Percentiles rank a stretch among this genome's conserved stretches.
These are phyloP conservation scores for Drosophila saltans DNA, from an alignment of 1,140 invertebrate genomes.

Conservation along the genomic window DNA sequence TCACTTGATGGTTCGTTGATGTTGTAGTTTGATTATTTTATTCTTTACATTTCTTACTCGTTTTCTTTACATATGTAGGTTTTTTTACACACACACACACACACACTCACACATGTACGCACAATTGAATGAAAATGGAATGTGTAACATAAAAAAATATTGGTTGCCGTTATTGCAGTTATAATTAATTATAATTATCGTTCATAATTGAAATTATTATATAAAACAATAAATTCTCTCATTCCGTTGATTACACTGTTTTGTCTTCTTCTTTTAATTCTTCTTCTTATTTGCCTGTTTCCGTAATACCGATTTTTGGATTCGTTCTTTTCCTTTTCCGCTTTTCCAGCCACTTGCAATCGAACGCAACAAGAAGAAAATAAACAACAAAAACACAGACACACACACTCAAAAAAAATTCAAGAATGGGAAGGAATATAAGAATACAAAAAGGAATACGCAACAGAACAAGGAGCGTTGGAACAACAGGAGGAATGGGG, in stretches of 20 bases:
- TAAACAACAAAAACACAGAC: slow-evolving; percentile 5
- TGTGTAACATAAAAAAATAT: slow-evolving; percentile 65
- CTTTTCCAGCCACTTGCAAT: slow-evolving; percentile 8
- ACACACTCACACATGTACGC: slow-evolving; percentile 36
- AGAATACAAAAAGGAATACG: neutral
- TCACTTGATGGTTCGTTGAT: slow-evolving; percentile 29
- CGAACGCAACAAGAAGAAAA: slow-evolving; percentile 16
- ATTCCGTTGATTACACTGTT: neutral
- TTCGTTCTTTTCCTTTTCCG: slow-evolving; percentile 12
- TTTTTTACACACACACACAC: slow-evolving; percentile 52
- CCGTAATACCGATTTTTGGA: slow-evolving; percentile 6
- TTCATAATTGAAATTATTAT: slow-evolving; percentile 36
- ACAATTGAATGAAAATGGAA: slow-evolving; percentile 60
- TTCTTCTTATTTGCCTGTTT: slow-evolving; percentile 4
- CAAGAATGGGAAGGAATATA: too few species aligned
- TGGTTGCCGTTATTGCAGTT: slow-evolving; percentile 28
- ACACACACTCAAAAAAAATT: slow-evolving; percentile 11
- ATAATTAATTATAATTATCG: slow-evolving; percentile 29
- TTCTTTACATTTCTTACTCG: slow-evolving; percentile 19
- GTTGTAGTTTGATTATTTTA: slow-evolving; percentile 26
- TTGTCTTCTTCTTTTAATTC: neutral
- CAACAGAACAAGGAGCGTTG: neutral
- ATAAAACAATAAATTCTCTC: slow-evolving; percentile 2
- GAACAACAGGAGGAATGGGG: neutral
- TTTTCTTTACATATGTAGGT: slow-evolving; percentile 59